These are phyloP conservation scores for Drosophila vallismaia DNA, from an alignment of 2,888 invertebrate genomes.

Conservation along the genomic window DNA sequence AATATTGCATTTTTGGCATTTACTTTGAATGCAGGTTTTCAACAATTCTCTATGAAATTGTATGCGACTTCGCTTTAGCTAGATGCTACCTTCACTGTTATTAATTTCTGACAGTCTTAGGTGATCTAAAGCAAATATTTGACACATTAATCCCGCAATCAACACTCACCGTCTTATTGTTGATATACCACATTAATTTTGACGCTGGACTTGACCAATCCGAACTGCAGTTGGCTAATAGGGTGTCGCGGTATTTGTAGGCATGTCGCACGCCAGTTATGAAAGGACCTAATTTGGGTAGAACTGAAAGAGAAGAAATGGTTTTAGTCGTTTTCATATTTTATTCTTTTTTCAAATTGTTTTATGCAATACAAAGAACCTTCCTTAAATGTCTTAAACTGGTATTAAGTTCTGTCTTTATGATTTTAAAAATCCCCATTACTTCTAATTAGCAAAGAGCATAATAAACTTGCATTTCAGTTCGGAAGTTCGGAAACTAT, in stretches of 20 bases:
- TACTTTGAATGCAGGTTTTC: too few relatives aligned
- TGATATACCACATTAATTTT: slow-evolving; percentile 83
- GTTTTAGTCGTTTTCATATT: neutral
- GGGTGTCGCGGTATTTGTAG: slow-evolving; percentile 83
- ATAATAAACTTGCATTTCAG: slow-evolving; percentile 20
- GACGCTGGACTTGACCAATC: slow-evolving; percentile 84
- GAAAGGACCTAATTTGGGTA: slow-evolving; percentile 83
- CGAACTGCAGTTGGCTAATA: slow-evolving; percentile 83
- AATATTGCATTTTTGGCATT: too few relatives aligned
- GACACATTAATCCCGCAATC: neutral
- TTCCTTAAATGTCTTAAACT: too few relatives aligned
- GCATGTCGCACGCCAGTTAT: slow-evolving; percentile 80
- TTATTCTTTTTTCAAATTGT: neutral
- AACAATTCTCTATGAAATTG: too few relatives aligned
- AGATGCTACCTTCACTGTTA: neutral
- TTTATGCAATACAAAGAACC: too few relatives aligned
- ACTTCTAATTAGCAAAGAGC: slow-evolving; percentile 9
- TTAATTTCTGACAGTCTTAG: too few relatives aligned
- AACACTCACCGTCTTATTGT: slow-evolving; percentile 83
- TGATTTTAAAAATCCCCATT: neutral
- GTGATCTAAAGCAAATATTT: neutral
- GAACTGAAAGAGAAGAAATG: slow-evolving; percentile 65
- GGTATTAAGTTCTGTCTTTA: too few relatives aligned
- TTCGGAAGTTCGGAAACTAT: slow-evolving; percentile 3
- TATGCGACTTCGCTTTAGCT: too few relatives aligned